These are phyloP conservation scores for Isoperla grammatica DNA, from an alignment of 2,888 invertebrate species.

Conservation along the genomic window DNA sequence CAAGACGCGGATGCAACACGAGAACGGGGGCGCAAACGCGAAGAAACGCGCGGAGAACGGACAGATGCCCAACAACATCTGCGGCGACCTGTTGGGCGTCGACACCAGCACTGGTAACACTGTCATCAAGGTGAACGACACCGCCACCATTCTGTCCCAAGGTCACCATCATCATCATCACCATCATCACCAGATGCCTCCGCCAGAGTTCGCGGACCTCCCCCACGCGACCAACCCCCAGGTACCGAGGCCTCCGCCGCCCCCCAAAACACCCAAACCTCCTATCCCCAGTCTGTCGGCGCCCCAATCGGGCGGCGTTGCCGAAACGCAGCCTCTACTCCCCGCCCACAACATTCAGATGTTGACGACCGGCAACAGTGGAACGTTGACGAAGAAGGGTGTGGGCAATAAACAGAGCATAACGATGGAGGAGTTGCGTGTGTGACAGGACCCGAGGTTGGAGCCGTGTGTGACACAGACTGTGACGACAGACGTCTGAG, in stretches of 20 bases:
- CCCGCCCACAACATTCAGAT: constrained; percentile 55
- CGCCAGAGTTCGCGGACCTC: constrained; percentile 78
- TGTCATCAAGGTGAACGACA: constrained; percentile 37
- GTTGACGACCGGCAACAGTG: constrained; percentile 54
- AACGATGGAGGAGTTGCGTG: constrained; percentile 75
- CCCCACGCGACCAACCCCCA: constrained; percentile 49
- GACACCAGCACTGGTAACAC: constrained; percentile 69
- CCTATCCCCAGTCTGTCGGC: constrained; percentile 52
- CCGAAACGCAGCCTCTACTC: constrained; percentile 53
- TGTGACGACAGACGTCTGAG: constrained; percentile 23
- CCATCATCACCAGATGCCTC: constrained; percentile 71
- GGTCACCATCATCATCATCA: constrained; percentile 58
- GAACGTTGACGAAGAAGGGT: constrained; percentile 71
- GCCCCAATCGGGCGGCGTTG: constrained; percentile 49
- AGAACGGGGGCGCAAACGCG: constrained; percentile 50
- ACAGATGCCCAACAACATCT: constrained; percentile 83
- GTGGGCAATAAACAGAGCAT: constrained; percentile 44
- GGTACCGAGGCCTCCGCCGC: constrained; percentile 67
- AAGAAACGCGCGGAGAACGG: constrained; percentile 76
- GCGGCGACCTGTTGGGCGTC: constrained; percentile 63
- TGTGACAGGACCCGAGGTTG: constrained; percentile 55
- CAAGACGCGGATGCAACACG: constrained; percentile 61
- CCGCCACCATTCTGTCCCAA: constrained; percentile 19
- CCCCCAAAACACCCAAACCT: constrained; percentile 52
- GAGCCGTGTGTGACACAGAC: neutral